Conservation (phyloP, 2,113 vertebrate species). For the Oncorhynchus mykiss region DNA sequence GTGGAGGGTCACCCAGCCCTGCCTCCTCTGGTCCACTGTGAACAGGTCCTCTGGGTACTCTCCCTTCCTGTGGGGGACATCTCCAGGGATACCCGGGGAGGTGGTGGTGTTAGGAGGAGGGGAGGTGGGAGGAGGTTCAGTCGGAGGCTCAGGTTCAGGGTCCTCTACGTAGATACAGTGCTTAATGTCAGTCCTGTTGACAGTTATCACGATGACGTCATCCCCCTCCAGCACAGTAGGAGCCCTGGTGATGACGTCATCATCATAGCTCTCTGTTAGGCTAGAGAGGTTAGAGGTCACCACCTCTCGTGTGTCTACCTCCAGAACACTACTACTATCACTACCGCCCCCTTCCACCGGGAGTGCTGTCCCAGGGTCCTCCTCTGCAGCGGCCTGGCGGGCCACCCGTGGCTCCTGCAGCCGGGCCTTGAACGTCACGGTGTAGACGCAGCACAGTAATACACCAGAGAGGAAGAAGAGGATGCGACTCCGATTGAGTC, state of each 20-base stretch:
- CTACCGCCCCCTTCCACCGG: constrained; percentile 2
- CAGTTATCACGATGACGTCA: constrained; percentile 28
- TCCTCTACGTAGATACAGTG: constrained; percentile 76
- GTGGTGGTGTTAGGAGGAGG: constrained; percentile 31
- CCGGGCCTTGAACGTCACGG: constrained; percentile 66
- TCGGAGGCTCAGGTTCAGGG: constrained; percentile 56
- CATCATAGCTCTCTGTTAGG: constrained; percentile 25
- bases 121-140: constrained; percentile 28
- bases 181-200: constrained; percentile 70
- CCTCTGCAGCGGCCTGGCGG: constrained; percentile 13
- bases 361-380: not conserved
- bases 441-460: constrained; percentile 73
- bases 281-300: constrained; percentile 15
- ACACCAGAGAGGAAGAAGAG: constrained; percentile 76
- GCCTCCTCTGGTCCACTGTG: constrained; percentile 80
- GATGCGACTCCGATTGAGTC: constrained; percentile 68
- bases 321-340: constrained; percentile 1
- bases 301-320: constrained; percentile 44
- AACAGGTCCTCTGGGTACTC: constrained; percentile 88
- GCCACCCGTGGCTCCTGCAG: constrained; percentile 54
- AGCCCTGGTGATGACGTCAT: constrained; percentile 5
- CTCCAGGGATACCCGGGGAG: constrained; percentile 16
- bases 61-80: constrained; percentile 63
- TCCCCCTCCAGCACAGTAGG: constrained; percentile 4
- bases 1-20: constrained; percentile 86